Evolutionary conservation across 2,797 vertebrate species (phyloP).

Genomic region (Artibeus lituratus): DNA sequence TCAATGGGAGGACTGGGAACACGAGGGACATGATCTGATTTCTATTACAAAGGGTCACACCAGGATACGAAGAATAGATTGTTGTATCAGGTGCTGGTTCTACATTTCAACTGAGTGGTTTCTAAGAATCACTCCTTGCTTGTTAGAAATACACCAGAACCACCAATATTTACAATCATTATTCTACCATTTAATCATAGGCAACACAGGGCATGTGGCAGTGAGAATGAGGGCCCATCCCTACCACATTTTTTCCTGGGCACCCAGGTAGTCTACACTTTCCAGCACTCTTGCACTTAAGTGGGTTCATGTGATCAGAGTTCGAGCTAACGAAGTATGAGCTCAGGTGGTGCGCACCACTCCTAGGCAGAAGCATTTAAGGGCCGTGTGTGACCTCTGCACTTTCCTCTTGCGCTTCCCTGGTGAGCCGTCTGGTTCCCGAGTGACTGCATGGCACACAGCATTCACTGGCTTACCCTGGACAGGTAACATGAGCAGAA

Average conservation of each 20-base stretch:
- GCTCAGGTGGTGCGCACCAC: not conserved
- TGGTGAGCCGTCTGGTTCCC: not conserved
- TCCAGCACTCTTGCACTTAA: not conserved
- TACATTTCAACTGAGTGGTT: not conserved
- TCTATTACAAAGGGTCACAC: not conserved
- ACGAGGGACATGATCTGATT: not conserved
- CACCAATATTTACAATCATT: not conserved
- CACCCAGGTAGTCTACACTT: not conserved
- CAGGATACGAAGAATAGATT: not conserved
- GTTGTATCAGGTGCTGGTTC: not conserved
- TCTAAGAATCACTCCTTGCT: not conserved
- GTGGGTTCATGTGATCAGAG: not conserved
- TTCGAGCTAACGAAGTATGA: not conserved
- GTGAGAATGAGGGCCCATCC: not conserved
- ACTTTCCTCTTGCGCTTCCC: not conserved
- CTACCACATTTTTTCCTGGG: not conserved
- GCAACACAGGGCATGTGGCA: not conserved
- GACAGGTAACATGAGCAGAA: not conserved
- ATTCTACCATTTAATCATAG: not conserved
- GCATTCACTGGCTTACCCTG: not conserved
- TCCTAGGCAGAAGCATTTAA: not conserved
- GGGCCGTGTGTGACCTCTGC: not conserved
- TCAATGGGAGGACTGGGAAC: not conserved
- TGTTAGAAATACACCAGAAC: not conserved
- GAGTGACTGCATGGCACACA: not conserved